Evolutionary conservation across 2,113 vertebrate genomes (phyloP).

Genomic region (Tiliqua scincoides): DNA sequence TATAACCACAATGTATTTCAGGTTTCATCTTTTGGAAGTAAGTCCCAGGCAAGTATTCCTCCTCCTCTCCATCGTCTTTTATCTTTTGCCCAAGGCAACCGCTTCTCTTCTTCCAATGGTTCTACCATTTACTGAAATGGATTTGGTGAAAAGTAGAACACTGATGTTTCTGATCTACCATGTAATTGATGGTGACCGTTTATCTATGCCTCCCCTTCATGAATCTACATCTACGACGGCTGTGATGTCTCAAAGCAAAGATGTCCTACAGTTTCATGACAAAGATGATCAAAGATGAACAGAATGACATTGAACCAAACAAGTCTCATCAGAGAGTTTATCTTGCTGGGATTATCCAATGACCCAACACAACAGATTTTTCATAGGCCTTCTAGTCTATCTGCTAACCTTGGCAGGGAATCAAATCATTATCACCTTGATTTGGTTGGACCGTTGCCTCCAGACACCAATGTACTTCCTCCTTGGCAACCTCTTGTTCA

Average conservation of each 20-base stretch:
- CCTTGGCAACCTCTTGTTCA: slow-evolving; percentile 9
- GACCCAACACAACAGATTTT: background rate
- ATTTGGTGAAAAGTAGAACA: background rate
- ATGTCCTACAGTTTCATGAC: background rate
- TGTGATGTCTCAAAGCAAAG: background rate
- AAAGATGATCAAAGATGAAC: background rate
- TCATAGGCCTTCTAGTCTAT: background rate
- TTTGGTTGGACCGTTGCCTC: background rate
- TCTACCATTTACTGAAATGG: background rate
- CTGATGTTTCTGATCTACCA: background rate
- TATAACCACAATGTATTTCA: too few species aligned
- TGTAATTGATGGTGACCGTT: background rate
- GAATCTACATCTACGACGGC: background rate
- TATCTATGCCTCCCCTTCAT: background rate
- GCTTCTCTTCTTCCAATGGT: background rate
- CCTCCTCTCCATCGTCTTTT: background rate
- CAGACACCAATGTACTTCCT: slow-evolving; percentile 37
- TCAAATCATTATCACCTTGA: slow-evolving; percentile 1
- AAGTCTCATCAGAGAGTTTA: slow-evolving; percentile 9
- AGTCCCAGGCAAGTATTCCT: too few species aligned
- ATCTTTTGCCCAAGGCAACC: background rate
- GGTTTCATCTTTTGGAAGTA: too few species aligned
- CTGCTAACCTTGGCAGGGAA: slow-evolving; percentile 9
- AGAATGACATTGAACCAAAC: background rate
- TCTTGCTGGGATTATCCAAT: slow-evolving; percentile 19